phyloP scores from a whole-genome alignment of 2,113 vertebrate genomes.

The Etia nguti region DNA sequence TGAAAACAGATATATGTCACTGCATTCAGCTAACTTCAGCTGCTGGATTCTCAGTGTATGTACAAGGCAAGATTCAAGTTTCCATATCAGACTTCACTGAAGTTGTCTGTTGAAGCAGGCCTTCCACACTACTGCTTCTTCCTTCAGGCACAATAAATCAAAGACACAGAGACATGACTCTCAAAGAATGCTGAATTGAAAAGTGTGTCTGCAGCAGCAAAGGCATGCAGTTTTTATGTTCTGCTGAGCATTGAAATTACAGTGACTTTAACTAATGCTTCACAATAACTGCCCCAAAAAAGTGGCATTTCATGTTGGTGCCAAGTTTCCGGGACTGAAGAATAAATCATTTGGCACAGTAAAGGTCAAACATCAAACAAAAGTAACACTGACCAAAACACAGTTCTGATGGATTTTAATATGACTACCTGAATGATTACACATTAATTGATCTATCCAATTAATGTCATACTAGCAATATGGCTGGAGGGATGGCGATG shows the following conservation, averaged over 20 bases:
- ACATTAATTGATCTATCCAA: neutral
- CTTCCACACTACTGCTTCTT: neutral
- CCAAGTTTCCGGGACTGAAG: neutral
- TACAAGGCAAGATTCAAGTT: neutral
- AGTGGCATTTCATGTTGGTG: neutral
- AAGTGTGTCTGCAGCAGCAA: neutral
- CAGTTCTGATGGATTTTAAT: neutral
- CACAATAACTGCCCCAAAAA: neutral
- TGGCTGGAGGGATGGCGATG: neutral
- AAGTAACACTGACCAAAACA: neutral
- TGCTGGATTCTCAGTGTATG: neutral
- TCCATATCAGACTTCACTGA: neutral
- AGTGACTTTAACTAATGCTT: neutral
- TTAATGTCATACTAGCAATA: neutral
- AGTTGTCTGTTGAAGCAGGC: neutral
- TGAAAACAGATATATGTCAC: neutral
- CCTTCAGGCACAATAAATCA: neutral
- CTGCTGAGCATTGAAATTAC: neutral
- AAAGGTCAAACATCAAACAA: neutral
- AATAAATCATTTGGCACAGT: neutral
- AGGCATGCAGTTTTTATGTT: neutral
- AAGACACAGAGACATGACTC: neutral
- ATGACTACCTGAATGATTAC: neutral
- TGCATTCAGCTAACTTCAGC: neutral
- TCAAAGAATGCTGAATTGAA: neutral